Base-by-base conservation (phyloP, 2,797 vertebrate species). In the Brachyalestes nurse region DNA sequence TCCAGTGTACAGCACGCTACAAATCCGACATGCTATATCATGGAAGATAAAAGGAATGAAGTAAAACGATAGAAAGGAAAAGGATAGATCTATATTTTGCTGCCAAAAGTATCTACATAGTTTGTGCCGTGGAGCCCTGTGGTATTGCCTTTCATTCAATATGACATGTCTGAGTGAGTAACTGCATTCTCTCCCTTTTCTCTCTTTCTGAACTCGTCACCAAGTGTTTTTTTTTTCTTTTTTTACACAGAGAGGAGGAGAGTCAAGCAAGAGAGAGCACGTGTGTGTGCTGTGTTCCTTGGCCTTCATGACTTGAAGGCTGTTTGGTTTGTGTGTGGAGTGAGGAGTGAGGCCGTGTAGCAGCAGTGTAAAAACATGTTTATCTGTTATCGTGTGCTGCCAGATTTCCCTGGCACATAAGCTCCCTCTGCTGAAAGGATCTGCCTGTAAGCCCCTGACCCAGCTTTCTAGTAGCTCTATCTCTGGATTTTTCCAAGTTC, bases 101-200 rank as follows among this genome's bases (percentile, higher is more conserved):
- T 75, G 70, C 75, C 65, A 58, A 49, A 16, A 51, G 61, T 60
- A 73, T 64, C 75, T 75, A n/a, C 64, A 79, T 75, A 75, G 72
- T 82, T 82, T 42, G 72, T 10, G 55, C 62, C 45, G 77, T 58
- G 23, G 55, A 73, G 58, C 23, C 19, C 69, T n/a, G 61, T 45
- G 72, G n/a, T 13, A 23, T 28, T 42, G 71, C 64, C 65, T 81
- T 79, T 83, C 71, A 83, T 80, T 84, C 42, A 38, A 81, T 67
- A 83, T 85, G 83, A 84, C 81, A 77, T 64, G 64, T 86, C 66
- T 85, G 85, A 84, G 72, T 67, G 83, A 69, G 71, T 70, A 55
- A 78, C 42, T 62, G 25, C 51, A 70, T 77, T 79, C 78, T 77
- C 60, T 66, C 78, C 74, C 58, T 66, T 67, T 53, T 72, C 49